phyloP scores from a whole-genome alignment of 1,140 invertebrate genomes.

The Mercenaria mercenaria region DNA sequence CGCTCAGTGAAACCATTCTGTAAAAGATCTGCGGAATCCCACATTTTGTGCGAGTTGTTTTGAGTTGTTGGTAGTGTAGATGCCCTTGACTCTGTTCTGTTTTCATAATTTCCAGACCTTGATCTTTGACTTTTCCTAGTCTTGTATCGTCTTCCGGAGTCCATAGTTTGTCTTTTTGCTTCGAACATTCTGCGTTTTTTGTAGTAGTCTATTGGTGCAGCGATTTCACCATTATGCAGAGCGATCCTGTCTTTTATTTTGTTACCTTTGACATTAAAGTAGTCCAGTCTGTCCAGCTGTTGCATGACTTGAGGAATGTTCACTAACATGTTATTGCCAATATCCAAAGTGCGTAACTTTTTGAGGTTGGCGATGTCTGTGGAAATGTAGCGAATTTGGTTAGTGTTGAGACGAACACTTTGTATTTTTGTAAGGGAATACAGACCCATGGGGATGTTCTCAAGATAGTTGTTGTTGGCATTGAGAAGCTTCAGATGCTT shows the following conservation, averaged over 20 bases:
- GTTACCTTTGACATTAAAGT: constrained; percentile 80
- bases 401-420: constrained; percentile 77
- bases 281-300: constrained; percentile 77
- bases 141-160: neutral
- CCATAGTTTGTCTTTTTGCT: constrained; percentile 1
- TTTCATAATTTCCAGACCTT: constrained; percentile 25
- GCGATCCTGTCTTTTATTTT: constrained; percentile 61
- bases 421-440: constrained; percentile 76
- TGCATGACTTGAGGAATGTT: constrained; percentile 78
- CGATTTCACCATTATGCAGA: constrained; percentile 55
- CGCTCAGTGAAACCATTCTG: constrained; percentile 72
- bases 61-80: neutral
- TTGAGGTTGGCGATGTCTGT: constrained; percentile 80
- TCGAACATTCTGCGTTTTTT: constrained; percentile 52
- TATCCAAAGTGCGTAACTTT: constrained; percentile 78
- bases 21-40: constrained; percentile 66
- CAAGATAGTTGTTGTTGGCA: constrained; percentile 79
- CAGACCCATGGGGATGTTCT: constrained; percentile 78
- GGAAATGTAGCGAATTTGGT: constrained; percentile 78
- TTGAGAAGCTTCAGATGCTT: constrained; percentile 77
- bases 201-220: neutral
- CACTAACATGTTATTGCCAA: constrained; percentile 80
- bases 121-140: neutral
- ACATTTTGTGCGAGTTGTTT: constrained; percentile 50
- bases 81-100: constrained; percentile 13